A percentile compares a stretch with the other conserved stretches of the same genome.
Conservation (phyloP, 37 sponge, comb jelly and placozoan species). For the Ianthella basta region DNA sequence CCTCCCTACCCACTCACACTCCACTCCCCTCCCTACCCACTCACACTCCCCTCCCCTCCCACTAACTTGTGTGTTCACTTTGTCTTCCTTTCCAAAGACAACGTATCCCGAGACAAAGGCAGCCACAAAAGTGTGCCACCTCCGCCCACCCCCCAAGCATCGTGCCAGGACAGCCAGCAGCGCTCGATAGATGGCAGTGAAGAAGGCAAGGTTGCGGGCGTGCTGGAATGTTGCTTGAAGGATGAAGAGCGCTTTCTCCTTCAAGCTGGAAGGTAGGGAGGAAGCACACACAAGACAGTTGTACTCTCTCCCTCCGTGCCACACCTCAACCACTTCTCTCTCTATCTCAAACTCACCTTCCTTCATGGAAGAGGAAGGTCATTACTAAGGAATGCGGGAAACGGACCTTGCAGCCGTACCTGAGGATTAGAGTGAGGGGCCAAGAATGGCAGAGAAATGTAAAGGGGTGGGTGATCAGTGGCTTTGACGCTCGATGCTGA, state of each 20-base stretch:
- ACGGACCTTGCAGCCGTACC: constrained; percentile 79
- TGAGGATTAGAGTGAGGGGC: neutral
- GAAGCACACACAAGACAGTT: constrained; percentile 2
- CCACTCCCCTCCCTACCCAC: no score
- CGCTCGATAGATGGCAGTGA: constrained; percentile 56
- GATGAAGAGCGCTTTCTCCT: constrained; percentile 65
- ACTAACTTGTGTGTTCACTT: constrained; percentile 82
- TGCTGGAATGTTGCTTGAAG: constrained; percentile 70
- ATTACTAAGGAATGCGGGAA: constrained; percentile 80
- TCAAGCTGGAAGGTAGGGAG: constrained; percentile 35
- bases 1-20: no score
- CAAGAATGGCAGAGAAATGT: no score
- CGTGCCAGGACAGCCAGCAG: constrained; percentile 9
- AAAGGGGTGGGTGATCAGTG: no score
- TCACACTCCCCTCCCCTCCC: no score
- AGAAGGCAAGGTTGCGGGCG: constrained; percentile 69
- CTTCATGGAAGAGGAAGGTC: constrained; percentile 82
- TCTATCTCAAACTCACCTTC: constrained; percentile 78
- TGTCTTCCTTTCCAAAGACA: constrained; percentile 75
- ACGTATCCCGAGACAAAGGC: constrained; percentile 60
- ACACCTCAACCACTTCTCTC: no score
- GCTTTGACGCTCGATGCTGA: no score
- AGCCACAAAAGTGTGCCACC: constrained; percentile 42
- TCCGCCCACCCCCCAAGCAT: constrained; percentile 25
- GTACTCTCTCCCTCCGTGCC: no score